phyloP scores from a whole-genome alignment of 2,797 vertebrate genomes.

The Acanthiza pusilla region DNA sequence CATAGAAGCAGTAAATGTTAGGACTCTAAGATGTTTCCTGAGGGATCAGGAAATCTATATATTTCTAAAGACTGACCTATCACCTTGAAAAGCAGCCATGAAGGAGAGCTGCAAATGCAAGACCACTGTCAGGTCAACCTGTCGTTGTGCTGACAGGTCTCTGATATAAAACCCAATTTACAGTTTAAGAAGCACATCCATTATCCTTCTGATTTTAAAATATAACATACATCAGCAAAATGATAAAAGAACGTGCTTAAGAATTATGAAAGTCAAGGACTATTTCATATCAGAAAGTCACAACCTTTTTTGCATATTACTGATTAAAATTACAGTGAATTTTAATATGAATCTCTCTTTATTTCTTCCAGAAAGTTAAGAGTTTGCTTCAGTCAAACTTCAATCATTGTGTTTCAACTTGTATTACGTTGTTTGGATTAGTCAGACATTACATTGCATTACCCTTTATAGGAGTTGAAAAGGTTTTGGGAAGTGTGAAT shows the following conservation, averaged over 20 bases:
- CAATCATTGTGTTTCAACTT: slow-evolving; percentile 11
- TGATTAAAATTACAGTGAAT: slow-evolving; percentile 67
- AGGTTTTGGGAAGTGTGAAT: background rate
- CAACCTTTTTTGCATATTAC: slow-evolving; percentile 67
- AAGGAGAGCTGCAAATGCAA: slow-evolving; percentile 66
- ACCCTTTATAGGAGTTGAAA: background rate
- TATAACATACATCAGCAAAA: slow-evolving; percentile 80
- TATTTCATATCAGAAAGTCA: slow-evolving; percentile 74
- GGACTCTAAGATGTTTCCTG: slow-evolving; percentile 58
- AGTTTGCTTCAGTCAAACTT: slow-evolving; percentile 38
- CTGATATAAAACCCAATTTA: slow-evolving; percentile 84
- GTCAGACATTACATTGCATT: background rate
- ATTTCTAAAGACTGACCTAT: slow-evolving; percentile 68
- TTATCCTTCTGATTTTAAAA: slow-evolving; percentile 81
- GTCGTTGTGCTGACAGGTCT: slow-evolving; percentile 70
- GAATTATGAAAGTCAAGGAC: slow-evolving; percentile 81
- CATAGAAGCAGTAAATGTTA: slow-evolving; percentile 70
- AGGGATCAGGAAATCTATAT: slow-evolving; percentile 58
- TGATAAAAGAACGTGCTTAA: slow-evolving; percentile 77
- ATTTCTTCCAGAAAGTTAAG: slow-evolving; percentile 48
- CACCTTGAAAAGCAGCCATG: slow-evolving; percentile 73
- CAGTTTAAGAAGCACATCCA: slow-evolving; percentile 80
- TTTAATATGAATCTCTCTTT: slow-evolving; percentile 36
- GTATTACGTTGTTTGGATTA: background rate
- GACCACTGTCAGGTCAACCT: slow-evolving; percentile 68